These are phyloP conservation scores for Calvadosia cruxmelitensis DNA, from an alignment of 30 jellyfish, hydroid and myxozoan species.

Conservation along the genomic window DNA sequence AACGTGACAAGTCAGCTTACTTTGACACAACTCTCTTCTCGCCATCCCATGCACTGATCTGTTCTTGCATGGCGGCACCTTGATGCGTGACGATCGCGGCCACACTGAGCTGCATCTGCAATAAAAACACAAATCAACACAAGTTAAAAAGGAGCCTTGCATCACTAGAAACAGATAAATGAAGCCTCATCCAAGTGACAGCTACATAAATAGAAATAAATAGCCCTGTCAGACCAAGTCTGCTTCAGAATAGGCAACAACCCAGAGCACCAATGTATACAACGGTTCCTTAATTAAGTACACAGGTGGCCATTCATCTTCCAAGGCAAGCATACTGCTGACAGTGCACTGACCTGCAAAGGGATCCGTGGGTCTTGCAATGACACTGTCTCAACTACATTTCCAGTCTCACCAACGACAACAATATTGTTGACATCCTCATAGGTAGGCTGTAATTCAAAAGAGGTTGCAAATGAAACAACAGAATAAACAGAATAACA, in stretches of 20 bases:
- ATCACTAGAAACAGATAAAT: too few relatives aligned
- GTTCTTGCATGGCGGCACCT: constrained; percentile 61
- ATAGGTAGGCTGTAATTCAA: constrained; percentile 40
- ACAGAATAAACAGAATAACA: too few relatives aligned
- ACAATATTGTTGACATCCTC: constrained; percentile 56
- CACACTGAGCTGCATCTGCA: constrained; percentile 31
- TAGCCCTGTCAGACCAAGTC: too few relatives aligned
- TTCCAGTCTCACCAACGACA: constrained; percentile 43
- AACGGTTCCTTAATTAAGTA: not conserved
- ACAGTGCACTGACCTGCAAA: constrained; percentile 38
- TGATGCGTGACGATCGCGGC: constrained; percentile 57
- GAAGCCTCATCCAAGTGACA: too few relatives aligned
- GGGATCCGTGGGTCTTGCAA: constrained; percentile 56
- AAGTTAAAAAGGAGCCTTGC: not conserved
- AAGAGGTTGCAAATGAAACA: too few relatives aligned
- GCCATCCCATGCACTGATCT: constrained; percentile 86
- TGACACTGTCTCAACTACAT: constrained; percentile 12
- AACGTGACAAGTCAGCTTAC: not conserved
- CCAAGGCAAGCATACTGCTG: not conserved
- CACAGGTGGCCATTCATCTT: not conserved
- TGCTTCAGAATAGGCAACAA: too few relatives aligned
- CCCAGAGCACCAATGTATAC: too few relatives aligned
- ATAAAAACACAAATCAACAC: not conserved
- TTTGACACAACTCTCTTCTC: constrained; percentile 50
- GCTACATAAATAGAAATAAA: too few relatives aligned